Evolutionary conservation across 1,140 invertebrate genomes (phyloP).

Genomic region (Drosophila rufa): DNA sequence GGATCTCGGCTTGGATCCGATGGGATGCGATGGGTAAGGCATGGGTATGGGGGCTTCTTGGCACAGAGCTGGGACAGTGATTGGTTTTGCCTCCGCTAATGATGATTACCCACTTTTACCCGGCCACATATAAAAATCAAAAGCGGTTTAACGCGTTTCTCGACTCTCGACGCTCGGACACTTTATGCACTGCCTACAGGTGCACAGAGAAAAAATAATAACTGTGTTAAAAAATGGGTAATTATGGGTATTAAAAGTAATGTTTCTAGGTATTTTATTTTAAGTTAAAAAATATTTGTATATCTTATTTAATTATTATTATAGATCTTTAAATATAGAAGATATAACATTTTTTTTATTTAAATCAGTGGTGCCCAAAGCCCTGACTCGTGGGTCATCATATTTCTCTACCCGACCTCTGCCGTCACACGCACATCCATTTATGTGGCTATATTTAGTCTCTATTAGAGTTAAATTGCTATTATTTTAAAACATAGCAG

Average conservation of each 20-base stretch:
- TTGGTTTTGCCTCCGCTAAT: conserved; percentile 73
- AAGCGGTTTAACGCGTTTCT: conserved; percentile 81
- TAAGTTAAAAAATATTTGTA: no score
- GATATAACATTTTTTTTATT: no score
- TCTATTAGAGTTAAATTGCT: no score
- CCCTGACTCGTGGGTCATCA: no score
- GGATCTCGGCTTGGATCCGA: conserved; percentile 23
- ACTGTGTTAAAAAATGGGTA: not conserved
- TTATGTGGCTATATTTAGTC: no score
- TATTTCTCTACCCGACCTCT: no score
- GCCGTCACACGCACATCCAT: no score
- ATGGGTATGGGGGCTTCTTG: conserved; percentile 32
- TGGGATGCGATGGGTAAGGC: conserved; percentile 11
- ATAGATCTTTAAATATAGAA: no score
- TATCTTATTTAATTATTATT: no score
- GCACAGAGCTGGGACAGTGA: conserved; percentile 48
- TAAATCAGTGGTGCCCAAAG: no score
- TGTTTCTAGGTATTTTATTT: not conserved
- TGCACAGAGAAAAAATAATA: not conserved
- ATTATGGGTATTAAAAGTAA: not conserved
- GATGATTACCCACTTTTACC: conserved; percentile 82
- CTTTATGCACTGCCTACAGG: conserved; percentile 32
- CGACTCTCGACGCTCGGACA: conserved; percentile 44
- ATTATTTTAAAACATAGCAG: no score
- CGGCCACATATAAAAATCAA: conserved; percentile 73